Percentiles rank a stretch among this genome's conserved stretches.
Conservation (phyloP, 2,113 vertebrate species). For the Nothoprocta perdicaria region DNA sequence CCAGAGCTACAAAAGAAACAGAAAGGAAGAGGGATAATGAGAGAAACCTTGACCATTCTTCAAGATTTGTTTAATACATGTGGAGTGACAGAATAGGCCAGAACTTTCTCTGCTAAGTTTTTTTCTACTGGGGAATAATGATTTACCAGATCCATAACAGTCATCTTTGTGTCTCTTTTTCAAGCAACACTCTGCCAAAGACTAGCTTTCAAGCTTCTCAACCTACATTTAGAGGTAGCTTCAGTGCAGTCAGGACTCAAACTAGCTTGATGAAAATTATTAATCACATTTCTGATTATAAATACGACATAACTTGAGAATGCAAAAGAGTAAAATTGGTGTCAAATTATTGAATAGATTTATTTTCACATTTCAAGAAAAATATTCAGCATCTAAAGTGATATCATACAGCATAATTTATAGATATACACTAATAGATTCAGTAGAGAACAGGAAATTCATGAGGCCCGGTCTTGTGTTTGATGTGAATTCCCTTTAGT, state of each 20-base stretch:
- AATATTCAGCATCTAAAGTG: neutral
- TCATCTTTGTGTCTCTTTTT: neutral
- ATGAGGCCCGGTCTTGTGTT: neutral
- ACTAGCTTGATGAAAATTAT: neutral
- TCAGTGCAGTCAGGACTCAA: rapidly evolving
- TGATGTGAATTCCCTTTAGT: neutral
- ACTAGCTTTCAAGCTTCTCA: rapidly evolving
- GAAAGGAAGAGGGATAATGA: neutral
- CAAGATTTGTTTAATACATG: neutral
- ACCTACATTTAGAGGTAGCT: neutral
- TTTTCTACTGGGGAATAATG: neutral
- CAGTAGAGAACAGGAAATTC: neutral
- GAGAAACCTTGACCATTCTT: neutral
- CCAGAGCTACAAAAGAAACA: neutral
- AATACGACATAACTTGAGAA: neutral
- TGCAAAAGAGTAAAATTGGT: neutral
- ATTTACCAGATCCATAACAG: neutral
- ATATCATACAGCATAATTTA: neutral
- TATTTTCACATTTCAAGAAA: conserved; percentile 6
- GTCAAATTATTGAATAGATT: neutral
- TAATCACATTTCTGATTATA: neutral
- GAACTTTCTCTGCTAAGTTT: neutral
- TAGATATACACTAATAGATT: neutral
- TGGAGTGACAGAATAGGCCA: neutral
- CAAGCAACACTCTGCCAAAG: rapidly evolving